These are phyloP conservation scores for Amphiprion ocellaris DNA, from an alignment of 2,113 vertebrate genomes.

Conservation along the genomic window DNA sequence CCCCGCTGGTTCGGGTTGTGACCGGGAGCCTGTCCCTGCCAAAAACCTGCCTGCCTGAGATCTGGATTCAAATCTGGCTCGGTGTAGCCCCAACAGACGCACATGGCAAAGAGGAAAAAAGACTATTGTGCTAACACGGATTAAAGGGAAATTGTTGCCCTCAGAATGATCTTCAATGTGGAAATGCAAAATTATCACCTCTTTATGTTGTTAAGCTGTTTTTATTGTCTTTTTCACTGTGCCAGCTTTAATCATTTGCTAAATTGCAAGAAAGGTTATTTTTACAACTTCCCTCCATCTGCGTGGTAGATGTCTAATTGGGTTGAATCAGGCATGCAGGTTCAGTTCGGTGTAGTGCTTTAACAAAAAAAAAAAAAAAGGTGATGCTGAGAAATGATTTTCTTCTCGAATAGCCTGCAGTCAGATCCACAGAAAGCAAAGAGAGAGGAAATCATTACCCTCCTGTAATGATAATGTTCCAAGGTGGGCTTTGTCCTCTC, in stretches of 20 bases:
- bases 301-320: constrained; percentile 50
- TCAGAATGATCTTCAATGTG: neutral
- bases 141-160: neutral
- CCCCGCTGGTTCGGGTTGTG: constrained; percentile 56
- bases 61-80: constrained; percentile 71
- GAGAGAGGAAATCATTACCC: constrained; percentile 67
- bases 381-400: constrained; percentile 61
- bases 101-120: constrained; percentile 16
- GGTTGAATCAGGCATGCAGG: constrained; percentile 36
- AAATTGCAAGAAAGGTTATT: constrained; percentile 34
- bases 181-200: neutral
- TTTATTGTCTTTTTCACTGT: constrained; percentile 16
- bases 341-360: constrained; percentile 38
- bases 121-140: constrained; percentile 5
- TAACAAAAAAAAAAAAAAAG: constrained; percentile 31
- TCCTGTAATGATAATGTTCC: constrained; percentile 67
- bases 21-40: constrained; percentile 53
- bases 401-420: constrained; percentile 50
- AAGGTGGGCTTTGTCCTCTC: constrained; percentile 66
- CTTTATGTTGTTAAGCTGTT: constrained; percentile 8
- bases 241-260: constrained; percentile 34
- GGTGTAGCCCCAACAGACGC: constrained; percentile 33
- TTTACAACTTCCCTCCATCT: constrained; percentile 26
- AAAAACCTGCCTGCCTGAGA: constrained; percentile 60
- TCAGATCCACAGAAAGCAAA: constrained; percentile 59